Evolutionary conservation across 2,888 invertebrate genomes (phyloP), one percentile per base, ranked within the genome.

Genomic region (Atherix ibis): DNA sequence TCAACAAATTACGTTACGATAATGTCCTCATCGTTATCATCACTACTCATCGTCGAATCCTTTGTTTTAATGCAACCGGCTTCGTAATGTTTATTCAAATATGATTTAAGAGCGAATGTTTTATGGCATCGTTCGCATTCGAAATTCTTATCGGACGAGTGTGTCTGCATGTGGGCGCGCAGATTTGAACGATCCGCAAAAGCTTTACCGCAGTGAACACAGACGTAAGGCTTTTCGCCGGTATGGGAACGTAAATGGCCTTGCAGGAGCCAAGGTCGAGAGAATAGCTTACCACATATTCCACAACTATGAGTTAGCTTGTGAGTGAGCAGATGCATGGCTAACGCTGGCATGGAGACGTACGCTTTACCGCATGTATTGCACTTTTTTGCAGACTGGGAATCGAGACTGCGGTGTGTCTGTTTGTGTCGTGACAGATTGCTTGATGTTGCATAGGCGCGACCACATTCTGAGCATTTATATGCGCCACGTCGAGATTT

Each of bases 311-410:
- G 92, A 18, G 78, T 76, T 48, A 92, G 71, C 55, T 88, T 88
- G 66, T 95, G 95, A 29, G 91, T 94, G 33, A 83, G 70, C 41
- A 88, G 73, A 60, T 85, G 89, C 82, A 88, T 92, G 35, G 94
- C 88, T 37, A 95, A 68, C 5, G 95, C 94, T 1, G 95, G 95
- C 94, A 95, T 95, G 46, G 87, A 88, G 35, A 95, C 95, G 65
- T 95, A 95, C 4, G 88, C 88, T 63, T 94, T 92, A 47, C 88
- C 87, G 63, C 94, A 95, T 44, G 88, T 85, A 49, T 81, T 80
- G 64, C 95, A 95, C 51, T 88, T 85, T 63, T 91, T 91, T 25
- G 94, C 94, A 43, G 85, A 77, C 48, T 84, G 79, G n/a, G 89
- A 91, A 65, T 95, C 94, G 29, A 94, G 70, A 50, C 89, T 87